Evolutionary conservation across 2,888 invertebrate species (phyloP), one percentile per base, ranked within the genome.

Genomic region (Melanargia galathea): DNA sequence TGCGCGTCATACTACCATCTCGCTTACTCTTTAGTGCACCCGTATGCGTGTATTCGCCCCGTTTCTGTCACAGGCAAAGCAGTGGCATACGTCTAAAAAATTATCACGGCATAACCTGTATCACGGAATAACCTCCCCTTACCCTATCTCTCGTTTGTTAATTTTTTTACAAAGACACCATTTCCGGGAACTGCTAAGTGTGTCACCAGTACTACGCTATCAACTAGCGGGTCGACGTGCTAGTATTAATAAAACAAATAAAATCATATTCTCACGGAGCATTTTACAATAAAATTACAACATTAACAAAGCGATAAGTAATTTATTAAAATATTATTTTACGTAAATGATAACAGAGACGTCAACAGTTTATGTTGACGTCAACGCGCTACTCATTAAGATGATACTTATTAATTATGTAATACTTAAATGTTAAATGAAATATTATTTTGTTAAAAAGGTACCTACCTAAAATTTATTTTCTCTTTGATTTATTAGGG

Each of bases 151-250:
- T 55, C 58, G 40, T 43, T 62, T 45, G 55, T 38, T 58, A 60
- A 18, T 46, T 40, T 54, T 40, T 43, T 22, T 60, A 64, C 38
- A 62, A 56, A 52, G 58, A 16, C 55, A 40, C 52, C 16, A 35
- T 59, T 62, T 68, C 68, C 68, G 58, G 66, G 52, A 62, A 45
- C 38, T 59, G 30, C 26, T 43, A 61, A 62, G 30, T 46, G 43
- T 56, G 61, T 58, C 65, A 30, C 22, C 59, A 63, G 7, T 49
- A 60, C 71, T 77, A 78, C 70, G 68, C 75, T 70, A 76, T 70
- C 69, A 77, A 70, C 75, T 72, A 73, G 70, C 74, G 67, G 78
- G 77, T 80, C 79, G 74, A 74, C 75, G 81, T 71, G 78, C 77
- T 1, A 1, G 13, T 7, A 26, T 77, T 74, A 67, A 71, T 72